phyloP scores from a whole-genome alignment of 1,140 invertebrate species.

The Neodiprion fabricii region DNA sequence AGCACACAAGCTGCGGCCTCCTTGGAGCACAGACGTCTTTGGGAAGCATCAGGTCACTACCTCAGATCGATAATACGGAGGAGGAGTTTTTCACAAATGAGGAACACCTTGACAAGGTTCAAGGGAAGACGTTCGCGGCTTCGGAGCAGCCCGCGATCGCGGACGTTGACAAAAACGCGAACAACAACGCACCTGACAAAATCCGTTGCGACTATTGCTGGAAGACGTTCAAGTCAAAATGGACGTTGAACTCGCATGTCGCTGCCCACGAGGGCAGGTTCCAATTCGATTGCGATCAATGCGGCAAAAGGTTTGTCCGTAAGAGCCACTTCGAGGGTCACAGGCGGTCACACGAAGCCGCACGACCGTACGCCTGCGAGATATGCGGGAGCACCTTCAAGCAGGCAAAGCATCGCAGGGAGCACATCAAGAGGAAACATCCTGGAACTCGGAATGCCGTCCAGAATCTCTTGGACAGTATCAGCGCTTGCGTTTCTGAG shows the following conservation, averaged over 20 bases:
- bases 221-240: constrained; percentile 60
- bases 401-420: constrained; percentile 55
- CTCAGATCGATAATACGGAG: constrained; percentile 36
- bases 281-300: constrained; percentile 56
- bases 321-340: constrained; percentile 60
- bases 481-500: constrained; percentile 49
- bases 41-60: constrained; percentile 25
- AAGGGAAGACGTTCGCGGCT: constrained; percentile 23
- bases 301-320: constrained; percentile 57
- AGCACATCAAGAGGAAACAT: constrained; percentile 57
- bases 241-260: constrained; percentile 58
- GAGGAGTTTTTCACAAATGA: constrained; percentile 51
- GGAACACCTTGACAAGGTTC: constrained; percentile 41
- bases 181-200: constrained; percentile 30
- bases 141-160: constrained; percentile 10
- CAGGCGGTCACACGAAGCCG: constrained; percentile 54
- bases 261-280: constrained; percentile 57
- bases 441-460: constrained; percentile 48
- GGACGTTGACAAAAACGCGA: constrained; percentile 7
- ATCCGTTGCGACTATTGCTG: constrained; percentile 57
- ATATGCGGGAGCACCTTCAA: constrained; percentile 58
- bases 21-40: constrained; percentile 23
- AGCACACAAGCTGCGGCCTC: constrained; percentile 39
- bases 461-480: constrained; percentile 51
- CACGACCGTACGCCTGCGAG: constrained; percentile 56